A percentile compares a stretch with the other conserved stretches of the same genome.
These are phyloP conservation scores for Neoitamus cyanurus DNA, from an alignment of 2,888 invertebrate genomes.

Conservation along the genomic window DNA sequence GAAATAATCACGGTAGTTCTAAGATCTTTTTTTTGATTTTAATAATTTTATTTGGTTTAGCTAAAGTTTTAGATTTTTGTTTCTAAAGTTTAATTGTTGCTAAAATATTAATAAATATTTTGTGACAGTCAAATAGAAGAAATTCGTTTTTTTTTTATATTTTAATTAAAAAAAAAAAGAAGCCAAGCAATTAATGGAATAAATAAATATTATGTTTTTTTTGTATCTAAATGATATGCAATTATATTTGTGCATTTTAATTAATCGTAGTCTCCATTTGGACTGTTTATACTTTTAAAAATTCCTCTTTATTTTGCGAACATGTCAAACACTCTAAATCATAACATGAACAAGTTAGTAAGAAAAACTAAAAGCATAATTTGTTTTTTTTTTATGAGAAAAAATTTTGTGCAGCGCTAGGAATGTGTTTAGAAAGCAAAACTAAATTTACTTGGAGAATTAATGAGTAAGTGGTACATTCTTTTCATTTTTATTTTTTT, in stretches of 20 bases:
- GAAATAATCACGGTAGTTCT: slow-evolving; percentile 49
- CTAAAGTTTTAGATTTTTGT: background rate
- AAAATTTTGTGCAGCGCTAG: no score
- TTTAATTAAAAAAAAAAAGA: background rate
- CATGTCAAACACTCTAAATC: background rate
- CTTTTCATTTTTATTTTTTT: no score
- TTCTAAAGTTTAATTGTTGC: no score
- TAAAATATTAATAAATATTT: background rate
- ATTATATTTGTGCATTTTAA: background rate
- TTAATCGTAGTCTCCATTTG: background rate
- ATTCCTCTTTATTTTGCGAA: slow-evolving; percentile 45
- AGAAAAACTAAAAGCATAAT: background rate
- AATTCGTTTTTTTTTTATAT: background rate
- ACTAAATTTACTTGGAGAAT: no score
- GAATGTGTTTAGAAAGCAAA: no score
- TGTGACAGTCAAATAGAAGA: background rate
- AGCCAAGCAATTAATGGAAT: background rate
- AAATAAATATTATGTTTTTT: background rate
- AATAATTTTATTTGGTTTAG: background rate
- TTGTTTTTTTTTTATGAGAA: no score
- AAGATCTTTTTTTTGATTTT: slow-evolving; percentile 35
- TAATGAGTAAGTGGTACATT: no score
- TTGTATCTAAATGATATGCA: background rate
- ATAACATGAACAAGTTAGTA: background rate
- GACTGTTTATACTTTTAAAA: slow-evolving; percentile 39